Evolutionary conservation across 2,113 vertebrate species (phyloP).

Genomic region (Epinephelus moara): DNA sequence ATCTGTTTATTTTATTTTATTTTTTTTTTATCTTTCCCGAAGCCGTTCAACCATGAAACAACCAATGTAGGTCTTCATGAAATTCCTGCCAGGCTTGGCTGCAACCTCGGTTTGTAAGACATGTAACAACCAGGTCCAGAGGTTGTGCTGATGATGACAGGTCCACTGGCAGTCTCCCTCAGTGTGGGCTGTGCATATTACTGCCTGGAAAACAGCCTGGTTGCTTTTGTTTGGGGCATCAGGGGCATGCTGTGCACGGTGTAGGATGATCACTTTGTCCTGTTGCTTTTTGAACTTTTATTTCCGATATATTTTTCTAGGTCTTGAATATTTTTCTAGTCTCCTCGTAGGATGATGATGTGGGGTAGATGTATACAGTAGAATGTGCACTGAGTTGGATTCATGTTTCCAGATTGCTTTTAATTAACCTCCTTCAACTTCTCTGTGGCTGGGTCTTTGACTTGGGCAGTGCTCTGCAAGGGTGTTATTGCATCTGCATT

Average conservation of each 20-base stretch:
- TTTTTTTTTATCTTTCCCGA: neutral
- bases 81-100: conserved; percentile 22
- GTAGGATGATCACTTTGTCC: neutral
- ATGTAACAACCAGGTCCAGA: conserved; percentile 28
- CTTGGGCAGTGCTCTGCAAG: neutral
- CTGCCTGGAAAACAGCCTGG: neutral
- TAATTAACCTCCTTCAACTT: conserved; percentile 23
- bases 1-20: conserved; percentile 42
- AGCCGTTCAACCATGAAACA: conserved; percentile 29
- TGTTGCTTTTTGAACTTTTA: neutral
- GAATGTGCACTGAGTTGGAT: neutral
- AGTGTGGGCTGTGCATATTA: neutral
- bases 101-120: conserved; percentile 29
- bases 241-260: conserved; percentile 1
- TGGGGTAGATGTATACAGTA: neutral
- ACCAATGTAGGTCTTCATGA: conserved; percentile 15
- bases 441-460: neutral
- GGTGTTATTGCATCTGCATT: conserved; percentile 35
- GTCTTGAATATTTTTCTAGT: neutral
- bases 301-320: neutral
- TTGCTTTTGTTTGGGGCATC: conserved; percentile 2
- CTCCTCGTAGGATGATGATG: neutral
- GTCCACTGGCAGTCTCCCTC: conserved; percentile 3
- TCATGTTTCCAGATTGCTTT: conserved; percentile 10
- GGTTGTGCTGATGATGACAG: conserved; percentile 35